Conservation (phyloP, 2,888 invertebrate species). For the Macrophya alboannulata region DNA sequence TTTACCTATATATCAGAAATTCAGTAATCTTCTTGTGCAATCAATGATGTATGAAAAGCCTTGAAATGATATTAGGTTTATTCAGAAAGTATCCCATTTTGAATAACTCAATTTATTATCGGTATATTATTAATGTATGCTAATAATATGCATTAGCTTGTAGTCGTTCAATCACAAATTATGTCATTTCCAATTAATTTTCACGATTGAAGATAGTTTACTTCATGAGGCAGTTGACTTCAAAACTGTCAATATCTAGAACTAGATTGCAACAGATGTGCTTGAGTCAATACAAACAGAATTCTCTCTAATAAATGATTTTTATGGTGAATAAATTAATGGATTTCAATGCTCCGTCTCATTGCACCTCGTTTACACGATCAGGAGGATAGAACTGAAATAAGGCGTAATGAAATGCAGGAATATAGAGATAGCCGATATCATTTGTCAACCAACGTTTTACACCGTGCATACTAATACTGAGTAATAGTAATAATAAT, state of each 20-base stretch:
- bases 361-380: not conserved
- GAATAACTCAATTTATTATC: constrained; percentile 46
- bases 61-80: constrained; percentile 1
- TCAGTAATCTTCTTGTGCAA: not conserved
- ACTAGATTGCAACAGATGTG: not conserved
- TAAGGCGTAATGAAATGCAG: constrained; percentile 24
- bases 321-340: not conserved
- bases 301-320: not conserved
- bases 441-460: constrained; percentile 24
- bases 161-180: not conserved
- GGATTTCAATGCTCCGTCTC: not conserved
- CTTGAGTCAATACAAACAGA: not conserved
- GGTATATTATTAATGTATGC: constrained; percentile 19
- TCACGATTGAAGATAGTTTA: constrained; percentile 8
- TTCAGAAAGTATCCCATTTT: constrained; percentile 9
- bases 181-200: constrained; percentile 26
- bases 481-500: constrained; percentile 17
- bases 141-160: constrained; percentile 40
- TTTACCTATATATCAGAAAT: not conserved
- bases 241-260: not conserved
- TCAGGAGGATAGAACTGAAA: constrained; percentile 9
- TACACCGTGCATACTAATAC: constrained; percentile 19
- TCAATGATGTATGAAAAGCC: not conserved
- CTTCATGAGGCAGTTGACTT: not conserved
- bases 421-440: constrained; percentile 31